A percentile compares a stretch with the other conserved stretches of the same genome.
Evolutionary conservation across 2,113 vertebrate species (phyloP).

Genomic region (Rhinogobius similis): DNA sequence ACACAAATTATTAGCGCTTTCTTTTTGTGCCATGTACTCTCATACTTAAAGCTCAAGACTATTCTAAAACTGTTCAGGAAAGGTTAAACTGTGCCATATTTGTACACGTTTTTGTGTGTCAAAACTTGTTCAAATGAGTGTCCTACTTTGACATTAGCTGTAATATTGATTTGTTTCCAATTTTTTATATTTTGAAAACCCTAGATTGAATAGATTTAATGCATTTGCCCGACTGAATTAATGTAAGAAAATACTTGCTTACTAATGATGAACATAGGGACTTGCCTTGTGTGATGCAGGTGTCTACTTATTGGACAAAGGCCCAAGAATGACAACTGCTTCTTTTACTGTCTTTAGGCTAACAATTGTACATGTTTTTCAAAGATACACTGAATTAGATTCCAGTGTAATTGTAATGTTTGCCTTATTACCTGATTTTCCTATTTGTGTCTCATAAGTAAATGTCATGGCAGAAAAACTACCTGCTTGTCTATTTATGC

Average conservation of each 20-base stretch:
- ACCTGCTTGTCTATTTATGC: not conserved
- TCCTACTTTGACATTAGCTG: not conserved
- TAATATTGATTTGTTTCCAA: too few species aligned
- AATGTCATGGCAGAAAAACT: not conserved
- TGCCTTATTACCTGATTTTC: not conserved
- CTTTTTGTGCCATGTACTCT: too few species aligned
- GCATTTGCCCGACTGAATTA: too few species aligned
- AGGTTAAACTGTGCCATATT: not conserved
- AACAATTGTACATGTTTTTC: not conserved
- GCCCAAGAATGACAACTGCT: not conserved
- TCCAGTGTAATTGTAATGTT: not conserved
- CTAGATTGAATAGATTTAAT: too few species aligned
- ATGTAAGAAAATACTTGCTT: too few species aligned
- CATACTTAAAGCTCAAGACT: too few species aligned
- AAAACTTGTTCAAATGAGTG: too few species aligned
- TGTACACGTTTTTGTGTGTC: not conserved
- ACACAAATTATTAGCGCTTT: too few species aligned
- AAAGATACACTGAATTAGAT: not conserved
- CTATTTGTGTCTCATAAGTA: constrained; percentile 1
- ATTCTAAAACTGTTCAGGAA: not conserved
- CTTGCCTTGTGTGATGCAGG: not conserved
- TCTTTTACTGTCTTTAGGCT: not conserved
- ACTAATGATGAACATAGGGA: too few species aligned
- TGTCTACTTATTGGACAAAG: not conserved
- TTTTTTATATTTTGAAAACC: not conserved